Evolutionary conservation across 1,140 invertebrate species (phyloP), one percentile per base, ranked within the genome.

Genomic region (Drosophila micromelanica): DNA sequence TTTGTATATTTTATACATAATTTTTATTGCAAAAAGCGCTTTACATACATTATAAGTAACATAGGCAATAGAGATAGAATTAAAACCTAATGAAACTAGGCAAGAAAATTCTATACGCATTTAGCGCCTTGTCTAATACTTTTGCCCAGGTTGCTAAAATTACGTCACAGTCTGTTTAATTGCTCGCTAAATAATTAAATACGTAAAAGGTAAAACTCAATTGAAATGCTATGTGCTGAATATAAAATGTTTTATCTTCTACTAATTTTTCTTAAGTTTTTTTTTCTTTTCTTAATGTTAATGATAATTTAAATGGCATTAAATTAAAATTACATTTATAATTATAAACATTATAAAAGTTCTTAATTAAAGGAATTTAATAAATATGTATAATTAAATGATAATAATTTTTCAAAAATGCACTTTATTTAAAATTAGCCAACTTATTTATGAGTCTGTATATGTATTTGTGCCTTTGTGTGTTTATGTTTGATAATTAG

Each of bases 1-100:
- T 86, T 80, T 67, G 71, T 77, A 76, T 84, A 70, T 67, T 61
- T 72, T 71, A 86, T 86, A 76, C 78, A 82, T 73, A 7, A 56
- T 87, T 92, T 72, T 92, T 92, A 91, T 92, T 92, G 91, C 91
- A 92, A 92, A 92, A 92, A 91, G 91, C 91, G 91, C 91, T 92
- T 92, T 90, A 92, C 86, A 92, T 76, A 71, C 23, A 73, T 78
- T 82, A 87, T 62, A 87, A 78, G 46, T 85, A 81, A 78, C 76
- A 78, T 82, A 67, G 68, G 37, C 71, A 62, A 37, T 70, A 72
- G 38, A 59, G 40, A 67, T 73, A 73, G 51, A 57, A 40, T 60
- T 76, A 80, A 71, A 80, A 85, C 65, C 73, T 68, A 80, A 73
- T 80, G 81, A 78, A 73, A 70, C 63, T 70, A 86, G 75, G 72